Evolutionary conservation across 1,140 invertebrate species (phyloP).

Genomic region (Himalopsyche phryganea): DNA sequence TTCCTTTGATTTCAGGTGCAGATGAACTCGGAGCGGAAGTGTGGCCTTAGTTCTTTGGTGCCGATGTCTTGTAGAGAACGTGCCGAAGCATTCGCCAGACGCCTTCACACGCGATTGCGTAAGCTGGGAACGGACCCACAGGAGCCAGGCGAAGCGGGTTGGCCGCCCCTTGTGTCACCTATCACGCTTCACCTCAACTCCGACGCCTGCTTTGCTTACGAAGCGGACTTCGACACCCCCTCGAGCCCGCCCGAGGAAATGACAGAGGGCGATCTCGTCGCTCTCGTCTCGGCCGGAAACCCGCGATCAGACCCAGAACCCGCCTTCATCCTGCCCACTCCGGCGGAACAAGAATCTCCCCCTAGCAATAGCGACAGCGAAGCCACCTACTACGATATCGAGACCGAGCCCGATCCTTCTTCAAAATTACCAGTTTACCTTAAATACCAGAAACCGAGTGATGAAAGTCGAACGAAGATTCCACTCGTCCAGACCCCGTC

Average conservation of each 20-base stretch:
- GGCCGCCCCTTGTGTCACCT: constrained; percentile 44
- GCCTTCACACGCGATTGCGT: constrained; percentile 67
- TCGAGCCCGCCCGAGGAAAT: constrained; percentile 65
- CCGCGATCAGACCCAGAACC: constrained; percentile 50
- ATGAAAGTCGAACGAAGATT: constrained; percentile 35
- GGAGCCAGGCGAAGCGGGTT: constrained; percentile 46
- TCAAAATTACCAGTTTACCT: constrained; percentile 37
- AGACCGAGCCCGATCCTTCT: constrained; percentile 42
- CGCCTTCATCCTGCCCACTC: constrained; percentile 49
- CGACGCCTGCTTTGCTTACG: constrained; percentile 58
- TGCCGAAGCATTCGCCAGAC: constrained; percentile 74
- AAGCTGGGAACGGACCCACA: constrained; percentile 58
- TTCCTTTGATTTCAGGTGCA: constrained; percentile 45
- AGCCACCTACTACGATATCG: constrained; percentile 48
- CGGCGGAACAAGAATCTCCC: constrained; percentile 27
- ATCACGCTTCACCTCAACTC: constrained; percentile 55
- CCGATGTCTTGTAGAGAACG: constrained; percentile 71
- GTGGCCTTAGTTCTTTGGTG: constrained; percentile 50
- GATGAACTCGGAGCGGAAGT: constrained; percentile 52
- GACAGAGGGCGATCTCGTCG: constrained; percentile 40
- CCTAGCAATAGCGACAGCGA: constrained; percentile 39
- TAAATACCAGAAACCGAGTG: constrained; percentile 37
- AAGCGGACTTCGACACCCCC: constrained; percentile 60
- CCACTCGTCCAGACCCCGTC: background rate
- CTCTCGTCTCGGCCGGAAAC: constrained; percentile 47